Conservation (phyloP, 1,140 invertebrate species). For the Phthorimaea operculella region DNA sequence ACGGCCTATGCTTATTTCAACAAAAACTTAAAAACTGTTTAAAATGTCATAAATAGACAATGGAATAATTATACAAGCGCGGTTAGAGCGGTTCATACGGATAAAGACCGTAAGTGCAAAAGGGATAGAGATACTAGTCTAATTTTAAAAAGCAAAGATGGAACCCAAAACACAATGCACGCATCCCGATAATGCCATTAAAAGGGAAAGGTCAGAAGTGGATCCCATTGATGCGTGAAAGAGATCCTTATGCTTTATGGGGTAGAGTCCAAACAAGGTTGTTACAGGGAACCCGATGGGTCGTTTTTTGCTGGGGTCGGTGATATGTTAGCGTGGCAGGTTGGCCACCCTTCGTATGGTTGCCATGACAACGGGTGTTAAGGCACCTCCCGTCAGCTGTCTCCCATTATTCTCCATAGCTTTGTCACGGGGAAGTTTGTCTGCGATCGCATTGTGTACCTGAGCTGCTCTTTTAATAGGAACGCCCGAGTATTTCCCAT, state of each 20-base stretch:
- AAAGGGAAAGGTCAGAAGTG: constrained; percentile 44
- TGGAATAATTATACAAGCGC: constrained; percentile 49
- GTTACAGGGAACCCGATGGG: constrained; percentile 25
- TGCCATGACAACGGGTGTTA: constrained; percentile 54
- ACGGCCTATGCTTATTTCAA: constrained; percentile 48
- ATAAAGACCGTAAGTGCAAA: constrained; percentile 25
- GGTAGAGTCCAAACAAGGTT: constrained; percentile 46
- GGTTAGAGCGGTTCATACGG: constrained; percentile 31
- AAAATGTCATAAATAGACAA: constrained; percentile 56
- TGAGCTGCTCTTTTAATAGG: constrained; percentile 29
- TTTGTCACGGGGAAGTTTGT: constrained; percentile 47
- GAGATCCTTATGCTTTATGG: constrained; percentile 28
- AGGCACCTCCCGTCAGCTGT: constrained; percentile 65
- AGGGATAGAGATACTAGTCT: constrained; percentile 47
- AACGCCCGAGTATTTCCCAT: constrained; percentile 26
- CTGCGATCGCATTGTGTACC: constrained; percentile 26
- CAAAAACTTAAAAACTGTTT: constrained; percentile 56
- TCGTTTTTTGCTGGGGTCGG: constrained; percentile 40
- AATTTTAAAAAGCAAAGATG: constrained; percentile 67
- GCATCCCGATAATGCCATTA: constrained; percentile 46
- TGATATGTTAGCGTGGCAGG: constrained; percentile 56
- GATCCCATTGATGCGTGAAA: constrained; percentile 33
- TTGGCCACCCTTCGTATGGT: constrained; percentile 61
- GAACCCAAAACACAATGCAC: constrained; percentile 62
- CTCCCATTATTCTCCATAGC: constrained; percentile 56